A percentile compares a stretch with the other conserved stretches of the same genome.
These are phyloP conservation scores for Pseudanteris insignis DNA, from an alignment of 2,888 invertebrate genomes.

Conservation along the genomic window DNA sequence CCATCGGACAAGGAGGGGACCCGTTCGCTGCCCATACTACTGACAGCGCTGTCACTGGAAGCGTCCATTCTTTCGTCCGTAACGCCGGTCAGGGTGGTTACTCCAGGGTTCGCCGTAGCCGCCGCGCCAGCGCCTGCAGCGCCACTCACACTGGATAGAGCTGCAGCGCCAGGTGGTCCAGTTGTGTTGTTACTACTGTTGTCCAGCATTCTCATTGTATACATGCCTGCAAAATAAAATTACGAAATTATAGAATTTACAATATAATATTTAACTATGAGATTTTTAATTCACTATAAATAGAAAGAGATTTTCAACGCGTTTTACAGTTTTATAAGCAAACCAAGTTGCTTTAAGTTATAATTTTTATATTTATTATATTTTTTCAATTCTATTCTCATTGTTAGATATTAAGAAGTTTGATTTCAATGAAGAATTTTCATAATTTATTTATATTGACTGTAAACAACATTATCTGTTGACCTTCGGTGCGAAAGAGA, in stretches of 20 bases:
- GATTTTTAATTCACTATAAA: no score
- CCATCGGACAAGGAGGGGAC: conserved; percentile 89
- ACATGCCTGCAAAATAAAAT: conserved; percentile 80
- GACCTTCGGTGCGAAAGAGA: conserved; percentile 13
- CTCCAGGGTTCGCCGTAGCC: conserved; percentile 59
- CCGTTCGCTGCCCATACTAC: conserved; percentile 91
- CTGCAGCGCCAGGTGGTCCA: conserved; percentile 58
- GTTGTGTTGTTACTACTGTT: conserved; percentile 64
- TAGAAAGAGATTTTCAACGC: no score
- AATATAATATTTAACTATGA: no score
- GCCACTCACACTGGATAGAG: conserved; percentile 56
- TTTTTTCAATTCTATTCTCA: conserved; percentile 9
- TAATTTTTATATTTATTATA: background rate
- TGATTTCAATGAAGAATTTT: conserved; percentile 18
- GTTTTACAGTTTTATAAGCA: no score
- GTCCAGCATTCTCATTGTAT: conserved; percentile 87
- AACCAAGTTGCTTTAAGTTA: no score
- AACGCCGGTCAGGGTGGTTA: conserved; percentile 58
- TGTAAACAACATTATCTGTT: conserved; percentile 33
- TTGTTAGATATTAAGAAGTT: conserved; percentile 22
- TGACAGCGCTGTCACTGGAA: conserved; percentile 90
- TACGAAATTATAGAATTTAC: no score
- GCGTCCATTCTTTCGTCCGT: conserved; percentile 79
- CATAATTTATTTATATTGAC: conserved; percentile 37
- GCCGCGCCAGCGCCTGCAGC: conserved; percentile 65